Base-by-base conservation (phyloP, 2,888 invertebrate genomes). In the Ernsta delagoae region DNA sequence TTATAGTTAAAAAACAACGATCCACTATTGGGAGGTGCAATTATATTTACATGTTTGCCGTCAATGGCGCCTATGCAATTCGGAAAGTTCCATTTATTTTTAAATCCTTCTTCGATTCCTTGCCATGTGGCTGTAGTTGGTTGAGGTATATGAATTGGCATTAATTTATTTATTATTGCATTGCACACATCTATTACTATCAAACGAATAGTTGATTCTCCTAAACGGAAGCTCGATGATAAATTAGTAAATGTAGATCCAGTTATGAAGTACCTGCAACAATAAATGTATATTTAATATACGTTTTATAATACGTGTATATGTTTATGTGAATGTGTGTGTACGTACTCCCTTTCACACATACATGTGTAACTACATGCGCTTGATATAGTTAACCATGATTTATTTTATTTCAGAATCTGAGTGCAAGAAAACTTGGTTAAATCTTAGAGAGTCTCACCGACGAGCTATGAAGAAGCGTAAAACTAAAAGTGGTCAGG, bases 41-140 rank as follows among this genome's bases (percentile, higher is more conserved):
- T 75, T 53, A 78, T 50, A 70, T 75, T 67, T 39, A 78, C 75
- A 69, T 79, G 76, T 74, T 77, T 79, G 16, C 78, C 78, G 67
- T 79, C 76, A 36, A 77, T 65, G 53, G 78, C 77, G 67, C 75
- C 78, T 11, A 78, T 60, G 61, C 78, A 73, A 62, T 54, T 72
- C 69, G 75, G 74, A 70, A 78, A 75, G 60, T 73, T 72, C 53
- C 70, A 68, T 68, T 65, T 68, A 60, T 54, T 64, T 61, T n/a
- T 68, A 43, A 60, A 69, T 65, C 64, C 65, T n/a, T 71, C 59
- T 64, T 50, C 65, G 39, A 57, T 71, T 65, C 41, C 8, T 68
- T 24, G 54, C 59, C 64, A 68, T 61, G 60, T 45, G 16, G 7
- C 70, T 67, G 57, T 65, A 70, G 65, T 70, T 65, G 70, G 70